Conservation (phyloP, 2,888 invertebrate species). For the Agonum fuliginosum region DNA sequence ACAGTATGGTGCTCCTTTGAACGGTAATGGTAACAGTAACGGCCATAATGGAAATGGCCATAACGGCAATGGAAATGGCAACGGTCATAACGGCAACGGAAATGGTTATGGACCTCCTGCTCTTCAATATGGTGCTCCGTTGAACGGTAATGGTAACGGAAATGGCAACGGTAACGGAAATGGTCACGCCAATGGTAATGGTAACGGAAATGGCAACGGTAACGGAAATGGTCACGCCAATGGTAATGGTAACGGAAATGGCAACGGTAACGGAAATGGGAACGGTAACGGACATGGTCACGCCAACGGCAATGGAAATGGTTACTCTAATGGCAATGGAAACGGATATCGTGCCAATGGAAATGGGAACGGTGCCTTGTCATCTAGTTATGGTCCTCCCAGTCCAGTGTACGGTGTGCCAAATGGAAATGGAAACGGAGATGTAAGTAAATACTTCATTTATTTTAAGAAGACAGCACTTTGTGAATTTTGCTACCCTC, state of each 20-base stretch:
- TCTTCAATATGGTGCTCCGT: too few relatives aligned
- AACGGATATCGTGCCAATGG: constrained; percentile 61
- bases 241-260: constrained; percentile 64
- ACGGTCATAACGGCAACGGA: too few relatives aligned
- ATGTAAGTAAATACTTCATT: too few relatives aligned
- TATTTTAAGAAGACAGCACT: too few relatives aligned
- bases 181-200: constrained; percentile 33
- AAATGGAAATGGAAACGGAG: too few relatives aligned
- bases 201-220: constrained; percentile 43
- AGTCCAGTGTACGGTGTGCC: constrained; percentile 39
- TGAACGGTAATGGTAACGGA: too few relatives aligned
- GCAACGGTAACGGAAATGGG: background rate
- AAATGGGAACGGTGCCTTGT: constrained; percentile 35
- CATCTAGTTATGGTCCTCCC: constrained; percentile 54
- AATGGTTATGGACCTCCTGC: constrained; percentile 57
- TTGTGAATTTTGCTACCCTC: too few relatives aligned
- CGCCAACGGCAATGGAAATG: constrained; percentile 42
- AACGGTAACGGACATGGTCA: constrained; percentile 6
- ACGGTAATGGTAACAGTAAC: constrained; percentile 63
- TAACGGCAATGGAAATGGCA: too few relatives aligned
- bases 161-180: constrained; percentile 48
- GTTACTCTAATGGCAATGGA: constrained; percentile 32
- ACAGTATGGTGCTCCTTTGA: constrained; percentile 58
- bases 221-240: constrained; percentile 6
- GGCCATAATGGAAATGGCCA: constrained; percentile 65